phyloP scores from a whole-genome alignment of 2,797 vertebrate species.

The Borostomias antarcticus region DNA sequence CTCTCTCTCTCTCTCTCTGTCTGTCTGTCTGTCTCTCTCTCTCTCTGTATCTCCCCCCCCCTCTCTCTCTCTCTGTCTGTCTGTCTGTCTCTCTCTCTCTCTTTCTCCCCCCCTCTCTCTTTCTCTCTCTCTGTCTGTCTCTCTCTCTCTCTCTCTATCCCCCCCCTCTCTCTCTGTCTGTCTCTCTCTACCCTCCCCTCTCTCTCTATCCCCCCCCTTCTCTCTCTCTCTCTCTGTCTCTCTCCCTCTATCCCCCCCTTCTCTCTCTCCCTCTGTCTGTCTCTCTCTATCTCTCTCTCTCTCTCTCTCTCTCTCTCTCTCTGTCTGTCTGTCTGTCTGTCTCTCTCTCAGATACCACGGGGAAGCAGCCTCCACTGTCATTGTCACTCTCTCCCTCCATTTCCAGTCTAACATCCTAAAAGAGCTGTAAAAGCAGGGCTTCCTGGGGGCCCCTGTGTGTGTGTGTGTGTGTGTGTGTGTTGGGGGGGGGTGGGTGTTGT shows the following conservation, averaged over 20 bases:
- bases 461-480: too few species aligned
- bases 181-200: conserved; percentile 18
- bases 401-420: conserved; percentile 70
- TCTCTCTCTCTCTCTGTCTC: not conserved
- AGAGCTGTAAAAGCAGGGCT: conserved; percentile 79
- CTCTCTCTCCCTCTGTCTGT: too few species aligned
- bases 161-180: conserved; percentile 43
- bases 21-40: conserved; percentile 34
- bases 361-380: not conserved
- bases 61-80: conserved; percentile 44
- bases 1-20: conserved; percentile 49
- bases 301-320: conserved; percentile 42
- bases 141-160: conserved; percentile 63
- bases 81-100: conserved; percentile 40
- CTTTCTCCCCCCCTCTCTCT: conserved; percentile 35
- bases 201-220: too few species aligned
- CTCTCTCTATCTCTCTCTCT: too few species aligned
- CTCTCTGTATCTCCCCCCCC: conserved; percentile 18
- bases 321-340: conserved; percentile 10
- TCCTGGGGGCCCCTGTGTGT: too few species aligned
- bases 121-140: conserved; percentile 51
- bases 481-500: conserved; percentile 3
- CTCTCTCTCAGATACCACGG: not conserved
- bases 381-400: conserved; percentile 15
- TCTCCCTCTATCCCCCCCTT: too few species aligned